Percentiles rank a stretch among this genome's conserved stretches.
Evolutionary conservation across 2,888 invertebrate genomes (phyloP).

Genomic region (Hemaris fuciformis): DNA sequence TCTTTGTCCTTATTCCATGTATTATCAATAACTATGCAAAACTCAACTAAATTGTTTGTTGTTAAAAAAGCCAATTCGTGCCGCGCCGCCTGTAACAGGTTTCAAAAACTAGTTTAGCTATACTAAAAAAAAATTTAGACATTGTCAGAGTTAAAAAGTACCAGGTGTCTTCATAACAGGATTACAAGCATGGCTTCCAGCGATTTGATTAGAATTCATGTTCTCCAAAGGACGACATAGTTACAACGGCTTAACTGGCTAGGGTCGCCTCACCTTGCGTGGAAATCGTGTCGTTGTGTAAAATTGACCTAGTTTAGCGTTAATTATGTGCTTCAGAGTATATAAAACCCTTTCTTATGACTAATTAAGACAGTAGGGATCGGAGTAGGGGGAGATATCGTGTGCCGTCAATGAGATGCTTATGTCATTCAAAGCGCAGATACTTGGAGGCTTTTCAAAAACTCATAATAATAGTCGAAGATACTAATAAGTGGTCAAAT

Average conservation of each 20-base stretch:
- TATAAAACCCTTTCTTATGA: too few species aligned
- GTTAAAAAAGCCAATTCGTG: neutral
- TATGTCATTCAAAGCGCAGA: too few species aligned
- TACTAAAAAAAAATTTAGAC: neutral
- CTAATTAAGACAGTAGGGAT: too few species aligned
- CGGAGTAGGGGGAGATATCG: too few species aligned
- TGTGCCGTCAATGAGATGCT: too few species aligned
- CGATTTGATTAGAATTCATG: conserved; percentile 7
- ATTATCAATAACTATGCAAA: neutral
- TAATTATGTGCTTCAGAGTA: too few species aligned
- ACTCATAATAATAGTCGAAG: too few species aligned
- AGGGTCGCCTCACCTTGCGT: neutral
- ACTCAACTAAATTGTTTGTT: neutral
- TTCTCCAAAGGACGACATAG: neutral
- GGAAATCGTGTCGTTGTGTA: neutral
- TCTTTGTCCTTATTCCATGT: too few species aligned
- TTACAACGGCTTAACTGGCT: neutral
- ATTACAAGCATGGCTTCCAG: conserved; percentile 1
- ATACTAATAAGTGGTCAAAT: too few species aligned
- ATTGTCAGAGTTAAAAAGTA: neutral
- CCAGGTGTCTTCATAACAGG: neutral
- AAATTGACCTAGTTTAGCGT: neutral
- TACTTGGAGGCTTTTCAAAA: too few species aligned
- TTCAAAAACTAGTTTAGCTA: neutral
- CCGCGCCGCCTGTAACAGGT: neutral